Conservation (phyloP, 64 coral and sea anemone genomes). For the Cladopsammia gracilis region DNA sequence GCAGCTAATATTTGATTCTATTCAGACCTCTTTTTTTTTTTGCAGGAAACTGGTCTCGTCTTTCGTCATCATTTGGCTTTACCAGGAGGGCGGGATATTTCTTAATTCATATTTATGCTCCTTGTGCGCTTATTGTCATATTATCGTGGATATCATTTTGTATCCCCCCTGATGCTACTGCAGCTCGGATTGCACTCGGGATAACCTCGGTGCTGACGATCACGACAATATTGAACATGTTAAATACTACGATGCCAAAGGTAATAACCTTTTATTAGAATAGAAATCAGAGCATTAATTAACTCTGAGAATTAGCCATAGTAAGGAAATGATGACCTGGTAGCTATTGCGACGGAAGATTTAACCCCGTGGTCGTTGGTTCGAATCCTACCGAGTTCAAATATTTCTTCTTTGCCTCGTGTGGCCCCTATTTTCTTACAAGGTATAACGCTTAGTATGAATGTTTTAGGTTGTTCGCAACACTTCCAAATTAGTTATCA, state of each 20-base stretch:
- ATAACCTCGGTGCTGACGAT: constrained; percentile 92
- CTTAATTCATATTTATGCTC: constrained; percentile 95
- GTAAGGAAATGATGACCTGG: no score
- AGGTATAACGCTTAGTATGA: no score
- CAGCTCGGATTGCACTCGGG: constrained; percentile 89
- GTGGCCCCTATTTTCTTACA: no score
- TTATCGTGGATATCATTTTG: constrained; percentile 99
- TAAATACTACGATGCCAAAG: constrained; percentile 95
- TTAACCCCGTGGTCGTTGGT: no score
- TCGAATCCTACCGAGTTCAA: no score
- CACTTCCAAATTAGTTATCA: no score
- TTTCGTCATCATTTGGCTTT: constrained; percentile 70
- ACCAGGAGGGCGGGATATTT: constrained; percentile 92
- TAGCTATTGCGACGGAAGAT: no score
- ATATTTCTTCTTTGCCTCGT: no score
- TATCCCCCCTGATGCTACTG: constrained; percentile 94
- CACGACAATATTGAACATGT: constrained; percentile 92
- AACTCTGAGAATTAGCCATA: no score
- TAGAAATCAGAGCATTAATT: no score
- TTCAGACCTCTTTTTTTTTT: not conserved
- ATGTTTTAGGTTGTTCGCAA: no score
- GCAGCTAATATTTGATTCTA: no score
- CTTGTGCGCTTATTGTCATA: constrained; percentile 94
- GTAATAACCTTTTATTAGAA: constrained; percentile 22
- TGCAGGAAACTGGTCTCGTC: constrained; percentile 93